Evolutionary conservation across 2,113 vertebrate species (phyloP).

Genomic region (Apodemus speciosus): DNA sequence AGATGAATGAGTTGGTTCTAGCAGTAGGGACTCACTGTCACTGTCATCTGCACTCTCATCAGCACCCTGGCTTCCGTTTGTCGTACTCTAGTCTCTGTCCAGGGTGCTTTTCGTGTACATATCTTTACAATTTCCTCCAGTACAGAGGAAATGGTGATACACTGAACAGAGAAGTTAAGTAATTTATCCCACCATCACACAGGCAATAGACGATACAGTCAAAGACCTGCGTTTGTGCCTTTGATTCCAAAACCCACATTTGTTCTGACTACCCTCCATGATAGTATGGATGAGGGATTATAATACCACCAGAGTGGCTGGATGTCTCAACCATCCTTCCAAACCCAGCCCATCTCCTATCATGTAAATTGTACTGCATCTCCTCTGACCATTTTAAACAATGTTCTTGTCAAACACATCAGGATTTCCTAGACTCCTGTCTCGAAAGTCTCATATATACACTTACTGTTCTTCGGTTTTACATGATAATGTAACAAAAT

Average conservation of each 20-base stretch:
- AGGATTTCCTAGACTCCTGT: slow-evolving; percentile 8
- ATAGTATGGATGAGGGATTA: neutral
- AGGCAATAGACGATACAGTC: neutral
- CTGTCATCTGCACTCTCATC: rapidly evolving
- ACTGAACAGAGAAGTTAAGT: neutral
- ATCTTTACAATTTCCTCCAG: neutral
- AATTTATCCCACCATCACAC: neutral
- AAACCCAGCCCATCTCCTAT: neutral
- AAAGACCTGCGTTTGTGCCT: neutral
- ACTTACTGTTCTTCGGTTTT: slow-evolving; percentile 59
- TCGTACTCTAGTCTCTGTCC: neutral
- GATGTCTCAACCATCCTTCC: neutral
- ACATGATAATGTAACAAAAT: slow-evolving; percentile 70
- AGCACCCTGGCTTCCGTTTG: neutral
- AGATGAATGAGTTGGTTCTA: too few relatives aligned
- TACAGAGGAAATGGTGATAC: neutral
- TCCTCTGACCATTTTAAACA: slow-evolving; percentile 52
- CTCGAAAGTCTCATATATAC: slow-evolving; percentile 44
- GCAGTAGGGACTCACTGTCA: rapidly evolving
- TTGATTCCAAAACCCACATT: neutral
- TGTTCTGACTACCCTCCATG: rapidly evolving
- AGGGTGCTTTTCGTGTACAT: neutral
- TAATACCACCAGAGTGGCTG: neutral
- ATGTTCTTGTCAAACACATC: slow-evolving; percentile 46
- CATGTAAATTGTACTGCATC: neutral